phyloP scores from a whole-genome alignment of 1,140 invertebrate genomes.

The Cherax quadricarinatus region DNA sequence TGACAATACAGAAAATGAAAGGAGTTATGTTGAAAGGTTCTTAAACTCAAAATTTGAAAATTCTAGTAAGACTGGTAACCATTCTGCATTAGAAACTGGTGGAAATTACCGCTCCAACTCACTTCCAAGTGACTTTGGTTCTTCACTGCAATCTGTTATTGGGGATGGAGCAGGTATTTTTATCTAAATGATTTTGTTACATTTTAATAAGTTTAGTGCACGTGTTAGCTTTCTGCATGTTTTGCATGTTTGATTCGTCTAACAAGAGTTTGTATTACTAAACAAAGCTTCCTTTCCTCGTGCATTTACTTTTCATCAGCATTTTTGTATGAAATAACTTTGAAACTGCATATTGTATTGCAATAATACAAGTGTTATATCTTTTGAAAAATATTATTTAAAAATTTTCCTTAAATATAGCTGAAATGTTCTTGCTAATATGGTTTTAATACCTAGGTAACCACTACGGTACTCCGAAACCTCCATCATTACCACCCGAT shows the following conservation, averaged over 20 bases:
- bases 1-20: slow-evolving; percentile 37
- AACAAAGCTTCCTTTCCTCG: not conserved
- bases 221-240: not conserved
- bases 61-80: not conserved
- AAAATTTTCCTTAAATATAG: not conserved
- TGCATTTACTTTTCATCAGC: no score
- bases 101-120: not conserved
- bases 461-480: slow-evolving; percentile 81
- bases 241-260: slow-evolving; percentile 6
- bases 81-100: not conserved
- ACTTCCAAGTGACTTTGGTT: not conserved
- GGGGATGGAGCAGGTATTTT: slow-evolving; percentile 44
- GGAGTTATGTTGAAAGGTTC: slow-evolving; percentile 18
- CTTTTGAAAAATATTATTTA: not conserved
- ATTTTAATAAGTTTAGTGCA: slow-evolving; percentile 23
- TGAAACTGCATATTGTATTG: no score
- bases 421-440: not conserved
- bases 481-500: slow-evolving; percentile 76
- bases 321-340: no score
- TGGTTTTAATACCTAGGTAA: slow-evolving; percentile 75
- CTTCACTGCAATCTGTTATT: not conserved
- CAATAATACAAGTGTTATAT: not conserved
- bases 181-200: slow-evolving; percentile 18
- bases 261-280: not conserved
- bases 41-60: not conserved